Conservation (phyloP, 2,888 invertebrate species). For the Pecten maximus region DNA sequence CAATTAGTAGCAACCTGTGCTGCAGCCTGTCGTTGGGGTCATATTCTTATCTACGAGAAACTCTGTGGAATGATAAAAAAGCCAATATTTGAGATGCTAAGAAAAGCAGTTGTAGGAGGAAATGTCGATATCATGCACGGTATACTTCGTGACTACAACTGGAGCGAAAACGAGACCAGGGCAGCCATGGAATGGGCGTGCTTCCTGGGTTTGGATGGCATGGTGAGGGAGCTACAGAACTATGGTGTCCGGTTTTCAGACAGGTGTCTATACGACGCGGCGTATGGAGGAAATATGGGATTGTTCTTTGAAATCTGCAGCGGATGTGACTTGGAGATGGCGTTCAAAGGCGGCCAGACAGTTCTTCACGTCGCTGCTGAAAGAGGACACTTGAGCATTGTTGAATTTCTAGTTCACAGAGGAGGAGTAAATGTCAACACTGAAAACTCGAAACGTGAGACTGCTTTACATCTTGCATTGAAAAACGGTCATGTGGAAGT, state of each 20-base stretch:
- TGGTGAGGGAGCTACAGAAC: background rate
- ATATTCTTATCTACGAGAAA: background rate
- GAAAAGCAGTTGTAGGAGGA: background rate
- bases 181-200: background rate
- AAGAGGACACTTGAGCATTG: background rate
- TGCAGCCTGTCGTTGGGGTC: slow-evolving; percentile 6
- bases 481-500: background rate
- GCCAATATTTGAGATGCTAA: background rate
- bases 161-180: background rate
- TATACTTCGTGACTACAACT: background rate
- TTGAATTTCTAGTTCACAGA: background rate
- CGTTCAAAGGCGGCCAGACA: background rate
- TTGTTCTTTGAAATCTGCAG: background rate
- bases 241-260: background rate
- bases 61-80: background rate
- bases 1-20: background rate
- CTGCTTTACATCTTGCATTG: background rate
- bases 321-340: background rate
- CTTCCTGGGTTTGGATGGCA: background rate
- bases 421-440: background rate
- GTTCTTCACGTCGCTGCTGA: slow-evolving; percentile 13
- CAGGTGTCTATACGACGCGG: background rate
- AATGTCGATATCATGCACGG: background rate
- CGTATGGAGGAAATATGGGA: background rate
- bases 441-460: background rate